phyloP scores from a whole-genome alignment of 2,888 invertebrate species.

The Falcaria lacertinaria region DNA sequence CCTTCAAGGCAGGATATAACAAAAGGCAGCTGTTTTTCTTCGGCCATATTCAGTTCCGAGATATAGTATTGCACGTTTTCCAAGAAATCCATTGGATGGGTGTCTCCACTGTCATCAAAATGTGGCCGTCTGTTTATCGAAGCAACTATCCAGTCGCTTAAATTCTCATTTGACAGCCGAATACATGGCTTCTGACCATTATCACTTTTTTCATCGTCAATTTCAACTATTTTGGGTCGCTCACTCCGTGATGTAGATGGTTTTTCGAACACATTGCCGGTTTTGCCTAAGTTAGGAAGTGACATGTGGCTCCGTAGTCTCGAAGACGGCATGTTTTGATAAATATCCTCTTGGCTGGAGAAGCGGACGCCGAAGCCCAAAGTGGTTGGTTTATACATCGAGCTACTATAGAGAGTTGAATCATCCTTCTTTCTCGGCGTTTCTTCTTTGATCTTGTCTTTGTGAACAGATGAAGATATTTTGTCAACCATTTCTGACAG shows the following conservation, averaged over 20 bases:
- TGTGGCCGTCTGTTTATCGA: slow-evolving; percentile 64
- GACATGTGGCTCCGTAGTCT: slow-evolving; percentile 70
- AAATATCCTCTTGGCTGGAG: slow-evolving; percentile 71
- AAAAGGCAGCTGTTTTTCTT: slow-evolving; percentile 62
- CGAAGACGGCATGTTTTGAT: slow-evolving; percentile 66
- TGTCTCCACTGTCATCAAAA: slow-evolving; percentile 65
- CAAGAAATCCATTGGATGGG: slow-evolving; percentile 71
- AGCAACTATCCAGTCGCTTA: slow-evolving; percentile 65
- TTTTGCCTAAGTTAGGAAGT: slow-evolving; percentile 68
- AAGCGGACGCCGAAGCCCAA: slow-evolving; percentile 70
- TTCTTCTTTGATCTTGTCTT: slow-evolving; percentile 44
- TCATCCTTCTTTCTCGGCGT: slow-evolving; percentile 41
- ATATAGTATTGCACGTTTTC: slow-evolving; percentile 66
- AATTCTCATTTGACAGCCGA: slow-evolving; percentile 56
- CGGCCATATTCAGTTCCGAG: slow-evolving; percentile 57
- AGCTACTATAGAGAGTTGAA: slow-evolving; percentile 44
- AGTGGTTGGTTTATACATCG: slow-evolving; percentile 64
- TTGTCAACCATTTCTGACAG: slow-evolving; percentile 74
- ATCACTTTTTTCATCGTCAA: slow-evolving; percentile 51
- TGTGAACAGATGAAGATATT: slow-evolving; percentile 54
- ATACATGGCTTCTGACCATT: slow-evolving; percentile 35
- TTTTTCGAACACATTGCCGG: slow-evolving; percentile 48
- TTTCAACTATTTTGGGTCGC: slow-evolving; percentile 58
- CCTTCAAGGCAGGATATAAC: slow-evolving; percentile 70
- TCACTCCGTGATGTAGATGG: slow-evolving; percentile 38